A percentile compares a stretch with the other conserved stretches of the same genome.
These are phyloP conservation scores for Aleiodes testaceus DNA, from an alignment of 2,888 invertebrate species.

Conservation along the genomic window DNA sequence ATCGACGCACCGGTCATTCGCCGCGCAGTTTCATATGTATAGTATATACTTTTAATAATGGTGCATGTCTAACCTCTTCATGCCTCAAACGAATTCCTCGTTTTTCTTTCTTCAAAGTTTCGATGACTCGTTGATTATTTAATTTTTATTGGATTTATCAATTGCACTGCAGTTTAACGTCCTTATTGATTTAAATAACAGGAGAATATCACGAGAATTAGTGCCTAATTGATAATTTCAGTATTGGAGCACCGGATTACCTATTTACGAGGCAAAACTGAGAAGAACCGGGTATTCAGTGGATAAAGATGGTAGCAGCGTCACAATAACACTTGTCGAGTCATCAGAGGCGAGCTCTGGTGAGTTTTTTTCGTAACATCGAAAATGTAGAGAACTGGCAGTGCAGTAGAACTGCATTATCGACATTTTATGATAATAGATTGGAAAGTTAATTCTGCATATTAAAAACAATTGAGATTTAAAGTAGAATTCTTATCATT, in stretches of 20 bases:
- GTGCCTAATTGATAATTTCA: constrained; percentile 24
- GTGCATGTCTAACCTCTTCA: constrained; percentile 52
- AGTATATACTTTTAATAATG: constrained; percentile 30
- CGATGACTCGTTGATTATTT: background rate
- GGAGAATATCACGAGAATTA: constrained; percentile 29
- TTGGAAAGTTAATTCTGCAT: no score
- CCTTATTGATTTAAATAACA: background rate
- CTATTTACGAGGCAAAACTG: constrained; percentile 46
- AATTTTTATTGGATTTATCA: background rate
- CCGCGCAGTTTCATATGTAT: constrained; percentile 6
- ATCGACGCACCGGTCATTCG: constrained; percentile 14
- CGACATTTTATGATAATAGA: background rate
- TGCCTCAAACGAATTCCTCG: constrained; percentile 27
- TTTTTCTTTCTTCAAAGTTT: background rate
- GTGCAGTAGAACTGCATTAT: background rate
- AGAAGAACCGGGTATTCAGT: constrained; percentile 39
- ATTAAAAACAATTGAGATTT: background rate
- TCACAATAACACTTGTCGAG: background rate
- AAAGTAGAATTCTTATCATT: background rate
- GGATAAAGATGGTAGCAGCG: constrained; percentile 42
- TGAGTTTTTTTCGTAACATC: background rate
- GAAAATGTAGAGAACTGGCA: background rate
- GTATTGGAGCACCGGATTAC: constrained; percentile 39
- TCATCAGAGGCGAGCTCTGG: constrained; percentile 23
- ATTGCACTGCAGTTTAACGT: background rate